These are phyloP conservation scores for Acropternis orthonyx DNA, from an alignment of 2,797 vertebrate genomes.

Conservation along the genomic window DNA sequence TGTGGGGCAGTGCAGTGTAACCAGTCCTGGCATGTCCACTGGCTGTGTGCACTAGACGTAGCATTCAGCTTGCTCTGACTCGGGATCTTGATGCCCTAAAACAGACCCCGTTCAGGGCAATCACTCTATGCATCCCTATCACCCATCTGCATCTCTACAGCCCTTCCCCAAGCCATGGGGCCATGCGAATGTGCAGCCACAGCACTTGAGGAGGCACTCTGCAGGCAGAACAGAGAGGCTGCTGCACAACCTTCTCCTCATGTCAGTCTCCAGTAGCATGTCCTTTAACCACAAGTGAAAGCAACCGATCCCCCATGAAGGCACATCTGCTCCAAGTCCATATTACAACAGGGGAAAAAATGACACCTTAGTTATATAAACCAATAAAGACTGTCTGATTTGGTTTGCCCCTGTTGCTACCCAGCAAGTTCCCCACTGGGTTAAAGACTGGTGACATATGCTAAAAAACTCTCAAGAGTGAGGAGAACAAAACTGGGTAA, in stretches of 20 bases:
- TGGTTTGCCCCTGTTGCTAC: slow-evolving; percentile 68
- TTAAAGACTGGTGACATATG: slow-evolving; percentile 76
- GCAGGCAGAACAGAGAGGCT: background rate
- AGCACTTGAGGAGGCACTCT: background rate
- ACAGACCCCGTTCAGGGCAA: accelerated
- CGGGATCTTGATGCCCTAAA: background rate
- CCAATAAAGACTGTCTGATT: slow-evolving; percentile 82
- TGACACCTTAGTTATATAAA: slow-evolving; percentile 71
- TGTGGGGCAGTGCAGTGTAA: background rate
- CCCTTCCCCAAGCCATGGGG: accelerated
- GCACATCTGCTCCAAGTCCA: slow-evolving; percentile 84
- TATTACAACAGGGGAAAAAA: slow-evolving; percentile 73
- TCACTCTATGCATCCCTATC: background rate
- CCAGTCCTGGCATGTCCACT: accelerated
- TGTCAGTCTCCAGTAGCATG: slow-evolving; percentile 10
- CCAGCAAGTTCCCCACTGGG: slow-evolving; percentile 62
- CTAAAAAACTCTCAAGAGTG: slow-evolving; percentile 50
- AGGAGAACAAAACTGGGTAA: slow-evolving; percentile 28
- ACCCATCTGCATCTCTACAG: accelerated
- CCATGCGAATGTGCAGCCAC: accelerated
- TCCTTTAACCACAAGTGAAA: slow-evolving; percentile 46
- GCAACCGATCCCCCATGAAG: slow-evolving; percentile 64
- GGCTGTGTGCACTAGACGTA: accelerated
- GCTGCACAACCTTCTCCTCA: background rate
- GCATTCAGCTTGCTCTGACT: background rate